Conservation (phyloP, 2,113 vertebrate genomes). For the Colinus virginianus region DNA sequence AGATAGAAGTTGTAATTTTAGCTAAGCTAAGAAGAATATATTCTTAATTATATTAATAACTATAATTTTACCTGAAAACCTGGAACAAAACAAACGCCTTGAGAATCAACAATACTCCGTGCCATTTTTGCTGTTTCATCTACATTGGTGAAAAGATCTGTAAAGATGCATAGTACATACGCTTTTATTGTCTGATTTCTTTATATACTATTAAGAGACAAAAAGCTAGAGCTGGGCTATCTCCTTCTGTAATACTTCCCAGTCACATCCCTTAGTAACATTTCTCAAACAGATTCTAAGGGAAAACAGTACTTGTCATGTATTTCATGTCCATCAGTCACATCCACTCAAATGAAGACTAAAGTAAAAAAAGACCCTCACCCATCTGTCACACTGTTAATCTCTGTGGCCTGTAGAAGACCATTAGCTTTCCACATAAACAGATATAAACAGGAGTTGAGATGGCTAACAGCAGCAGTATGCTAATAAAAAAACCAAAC, state of each 20-base stretch:
- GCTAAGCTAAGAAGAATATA: background rate
- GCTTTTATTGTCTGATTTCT: background rate
- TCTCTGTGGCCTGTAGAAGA: background rate
- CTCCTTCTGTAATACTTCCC: background rate
- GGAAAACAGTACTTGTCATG: background rate
- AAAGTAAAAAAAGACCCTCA: background rate
- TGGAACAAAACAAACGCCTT: conserved; percentile 95
- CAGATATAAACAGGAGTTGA: background rate
- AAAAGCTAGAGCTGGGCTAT: background rate
- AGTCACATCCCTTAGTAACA: background rate
- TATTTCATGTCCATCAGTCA: background rate
- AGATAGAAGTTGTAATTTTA: background rate
- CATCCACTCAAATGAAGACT: background rate
- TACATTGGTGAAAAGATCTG: conserved; percentile 91
- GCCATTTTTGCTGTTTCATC: conserved; percentile 90
- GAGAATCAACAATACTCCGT: conserved; percentile 84
- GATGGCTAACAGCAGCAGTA: background rate
- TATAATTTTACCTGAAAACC: conserved; percentile 88
- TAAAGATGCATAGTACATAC: background rate
- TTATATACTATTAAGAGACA: background rate
- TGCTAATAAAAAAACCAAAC: background rate
- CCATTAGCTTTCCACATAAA: background rate
- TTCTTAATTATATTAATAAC: background rate
- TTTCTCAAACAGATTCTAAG: background rate
- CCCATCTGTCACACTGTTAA: background rate